phyloP scores from a whole-genome alignment of 2,113 vertebrate species.

The Tachysurus vachellii region DNA sequence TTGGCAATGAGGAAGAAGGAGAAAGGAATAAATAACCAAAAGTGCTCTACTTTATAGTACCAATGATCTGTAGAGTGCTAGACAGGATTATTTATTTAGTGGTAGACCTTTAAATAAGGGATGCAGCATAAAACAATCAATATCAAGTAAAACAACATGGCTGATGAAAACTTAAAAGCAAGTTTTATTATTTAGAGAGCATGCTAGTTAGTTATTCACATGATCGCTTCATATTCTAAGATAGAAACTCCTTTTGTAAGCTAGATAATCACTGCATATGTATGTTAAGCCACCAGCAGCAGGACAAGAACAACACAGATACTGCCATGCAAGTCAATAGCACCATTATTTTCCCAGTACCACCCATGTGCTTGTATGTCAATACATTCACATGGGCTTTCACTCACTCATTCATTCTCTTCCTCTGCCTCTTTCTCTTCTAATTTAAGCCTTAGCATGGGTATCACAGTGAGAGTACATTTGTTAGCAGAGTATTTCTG shows the following conservation, averaged over 20 bases:
- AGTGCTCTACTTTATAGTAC: not conserved
- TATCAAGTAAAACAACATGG: not conserved
- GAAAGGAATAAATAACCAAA: not conserved
- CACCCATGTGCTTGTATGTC: conserved; percentile 43
- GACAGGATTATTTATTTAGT: not conserved
- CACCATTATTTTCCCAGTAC: conserved; percentile 44
- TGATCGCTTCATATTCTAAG: too few relatives aligned
- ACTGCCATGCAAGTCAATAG: conserved; percentile 46
- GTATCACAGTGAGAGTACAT: not conserved
- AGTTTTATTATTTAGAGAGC: not conserved
- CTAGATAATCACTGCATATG: not conserved
- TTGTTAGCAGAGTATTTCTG: not conserved
- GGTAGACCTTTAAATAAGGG: not conserved
- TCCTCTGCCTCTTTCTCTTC: not conserved
- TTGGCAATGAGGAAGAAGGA: not conserved
- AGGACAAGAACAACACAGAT: conserved; percentile 46
- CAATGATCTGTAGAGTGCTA: not conserved
- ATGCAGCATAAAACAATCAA: not conserved
- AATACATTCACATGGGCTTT: conserved; percentile 48
- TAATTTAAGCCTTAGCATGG: not conserved
- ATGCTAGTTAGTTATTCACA: not conserved
- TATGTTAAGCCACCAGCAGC: conserved; percentile 28
- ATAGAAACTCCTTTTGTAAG: too few relatives aligned
- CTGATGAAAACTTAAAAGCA: not conserved
- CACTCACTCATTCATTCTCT: conserved; percentile 17